phyloP scores from a whole-genome alignment of 2,797 vertebrate species.

The Sternotherus odoratus region DNA sequence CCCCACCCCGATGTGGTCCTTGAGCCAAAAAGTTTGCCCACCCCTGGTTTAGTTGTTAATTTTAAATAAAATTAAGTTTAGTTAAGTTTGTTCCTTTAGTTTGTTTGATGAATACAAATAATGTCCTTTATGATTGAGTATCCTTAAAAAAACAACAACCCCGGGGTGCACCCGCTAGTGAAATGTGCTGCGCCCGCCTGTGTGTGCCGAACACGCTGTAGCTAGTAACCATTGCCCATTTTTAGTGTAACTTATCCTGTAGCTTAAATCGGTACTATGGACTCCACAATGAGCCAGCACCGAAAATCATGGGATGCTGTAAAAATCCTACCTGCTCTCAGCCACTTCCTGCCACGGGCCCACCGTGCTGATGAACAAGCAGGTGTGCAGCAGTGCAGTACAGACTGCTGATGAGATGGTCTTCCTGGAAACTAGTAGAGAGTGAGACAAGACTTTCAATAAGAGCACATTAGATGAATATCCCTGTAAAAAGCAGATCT shows the following conservation, averaged over 20 bases:
- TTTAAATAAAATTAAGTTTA: too few species aligned
- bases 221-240: slow-evolving; percentile 49
- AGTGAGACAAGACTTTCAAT: background rate
- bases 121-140: too few species aligned
- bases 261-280: slow-evolving; percentile 55
- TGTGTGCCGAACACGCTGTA: slow-evolving; percentile 43
- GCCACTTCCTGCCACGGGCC: background rate
- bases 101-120: too few species aligned
- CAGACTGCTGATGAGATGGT: background rate
- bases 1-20: too few species aligned
- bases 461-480: slow-evolving; percentile 22
- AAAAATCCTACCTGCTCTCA: slow-evolving; percentile 38
- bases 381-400: background rate
- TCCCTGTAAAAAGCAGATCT: slow-evolving; percentile 35
- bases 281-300: slow-evolving; percentile 5
- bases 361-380: background rate
- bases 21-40: too few species aligned
- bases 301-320: slow-evolving; percentile 64
- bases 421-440: slow-evolving; percentile 27
- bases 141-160: too few species aligned
- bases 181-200: background rate
- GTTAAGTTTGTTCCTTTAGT: too few species aligned
- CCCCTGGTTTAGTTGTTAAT: too few species aligned
- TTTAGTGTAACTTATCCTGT: slow-evolving; percentile 57
- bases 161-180: too few species aligned